phyloP scores from a whole-genome alignment of 2,888 invertebrate genomes.

The Diarsia mendica region DNA sequence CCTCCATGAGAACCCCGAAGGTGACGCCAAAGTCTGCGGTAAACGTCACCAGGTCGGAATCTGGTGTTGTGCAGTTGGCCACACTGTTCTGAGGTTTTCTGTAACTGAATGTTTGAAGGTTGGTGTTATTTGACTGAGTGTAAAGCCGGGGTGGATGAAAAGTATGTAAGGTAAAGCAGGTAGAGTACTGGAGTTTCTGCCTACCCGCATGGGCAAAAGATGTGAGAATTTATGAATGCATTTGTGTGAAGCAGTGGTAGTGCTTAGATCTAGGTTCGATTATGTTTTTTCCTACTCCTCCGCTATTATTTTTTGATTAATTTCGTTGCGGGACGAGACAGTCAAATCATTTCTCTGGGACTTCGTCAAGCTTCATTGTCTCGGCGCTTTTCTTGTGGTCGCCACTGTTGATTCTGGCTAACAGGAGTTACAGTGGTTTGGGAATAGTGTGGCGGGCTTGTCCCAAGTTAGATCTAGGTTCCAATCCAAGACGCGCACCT shows the following conservation, averaged over 20 bases:
- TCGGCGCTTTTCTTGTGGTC: too few relatives aligned
- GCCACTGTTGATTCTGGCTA: too few relatives aligned
- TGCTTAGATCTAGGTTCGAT: not conserved
- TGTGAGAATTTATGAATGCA: not conserved
- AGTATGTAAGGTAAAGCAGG: too few relatives aligned
- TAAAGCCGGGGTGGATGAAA: not conserved
- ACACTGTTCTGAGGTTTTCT: conserved; percentile 74
- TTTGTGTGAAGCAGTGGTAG: not conserved
- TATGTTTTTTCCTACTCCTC: too few relatives aligned
- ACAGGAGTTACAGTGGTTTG: too few relatives aligned
- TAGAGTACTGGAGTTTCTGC: not conserved
- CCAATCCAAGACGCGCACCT: too few relatives aligned
- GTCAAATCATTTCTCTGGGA: too few relatives aligned
- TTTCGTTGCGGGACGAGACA: too few relatives aligned
- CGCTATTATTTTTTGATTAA: too few relatives aligned
- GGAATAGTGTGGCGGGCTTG: too few relatives aligned
- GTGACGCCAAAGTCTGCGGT: conserved; percentile 82
- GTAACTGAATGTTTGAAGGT: conserved; percentile 70
- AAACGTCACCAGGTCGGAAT: conserved; percentile 71
- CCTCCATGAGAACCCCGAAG: conserved; percentile 79
- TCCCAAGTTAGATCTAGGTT: not conserved
- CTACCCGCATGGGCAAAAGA: not conserved
- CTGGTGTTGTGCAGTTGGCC: conserved; percentile 72
- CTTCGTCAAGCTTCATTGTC: too few relatives aligned
- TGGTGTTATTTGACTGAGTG: not conserved